phyloP scores from a whole-genome alignment of 2,113 vertebrate genomes.

The Anseranas semipalmata region DNA sequence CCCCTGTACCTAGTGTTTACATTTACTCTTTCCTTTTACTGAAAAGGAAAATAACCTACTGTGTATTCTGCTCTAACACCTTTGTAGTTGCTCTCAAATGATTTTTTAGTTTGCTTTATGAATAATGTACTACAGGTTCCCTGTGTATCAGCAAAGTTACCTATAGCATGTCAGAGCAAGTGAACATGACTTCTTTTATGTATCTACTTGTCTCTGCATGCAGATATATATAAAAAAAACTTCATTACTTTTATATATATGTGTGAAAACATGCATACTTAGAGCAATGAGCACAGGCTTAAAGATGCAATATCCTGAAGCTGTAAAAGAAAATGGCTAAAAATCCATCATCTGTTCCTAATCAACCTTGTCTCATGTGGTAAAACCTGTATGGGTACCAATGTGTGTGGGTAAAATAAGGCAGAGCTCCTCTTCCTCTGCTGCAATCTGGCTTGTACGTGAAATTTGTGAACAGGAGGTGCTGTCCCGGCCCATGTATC shows the following conservation, averaged over 20 bases:
- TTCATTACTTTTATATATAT: conserved; percentile 54
- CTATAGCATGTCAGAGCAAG: conserved; percentile 59
- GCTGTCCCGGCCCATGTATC: not conserved
- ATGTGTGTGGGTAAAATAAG: not conserved
- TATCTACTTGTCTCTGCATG: conserved; percentile 65
- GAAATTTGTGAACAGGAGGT: not conserved
- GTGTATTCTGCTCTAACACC: conserved; percentile 50
- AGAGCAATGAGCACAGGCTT: conserved; percentile 50
- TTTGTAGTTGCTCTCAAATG: conserved; percentile 16
- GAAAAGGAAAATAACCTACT: conserved; percentile 58
- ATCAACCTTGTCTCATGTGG: not conserved
- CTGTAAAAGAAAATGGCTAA: conserved; percentile 70
- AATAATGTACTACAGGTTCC: conserved; percentile 22
- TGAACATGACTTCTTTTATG: conserved; percentile 25
- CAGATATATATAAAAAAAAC: conserved; percentile 51
- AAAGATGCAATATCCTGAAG: conserved; percentile 72
- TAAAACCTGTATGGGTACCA: not conserved
- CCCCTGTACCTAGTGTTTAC: conserved; percentile 29
- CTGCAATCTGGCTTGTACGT: not conserved
- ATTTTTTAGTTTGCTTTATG: conserved; percentile 57
- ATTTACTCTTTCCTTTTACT: conserved; percentile 59
- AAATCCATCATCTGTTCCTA: not conserved
- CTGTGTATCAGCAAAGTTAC: conserved; percentile 23
- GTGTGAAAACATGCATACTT: conserved; percentile 18
- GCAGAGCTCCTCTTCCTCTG: not conserved